phyloP scores from a whole-genome alignment of 1,140 invertebrate species.

The Apis laboriosa region DNA sequence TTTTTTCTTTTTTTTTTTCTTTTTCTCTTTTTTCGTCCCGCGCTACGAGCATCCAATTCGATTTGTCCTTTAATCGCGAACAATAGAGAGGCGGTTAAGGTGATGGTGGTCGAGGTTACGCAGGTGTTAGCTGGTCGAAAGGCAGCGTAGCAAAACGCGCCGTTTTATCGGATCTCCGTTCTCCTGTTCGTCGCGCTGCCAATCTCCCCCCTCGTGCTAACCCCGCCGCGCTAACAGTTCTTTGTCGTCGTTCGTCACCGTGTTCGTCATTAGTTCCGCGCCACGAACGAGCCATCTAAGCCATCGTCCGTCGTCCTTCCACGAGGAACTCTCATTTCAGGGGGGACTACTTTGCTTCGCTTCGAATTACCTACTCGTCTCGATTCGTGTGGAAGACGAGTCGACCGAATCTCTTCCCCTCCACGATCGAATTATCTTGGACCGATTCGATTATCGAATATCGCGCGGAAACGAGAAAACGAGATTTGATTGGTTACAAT shows the following conservation, averaged over 20 bases:
- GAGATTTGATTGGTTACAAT: too few species aligned
- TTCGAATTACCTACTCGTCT: not conserved
- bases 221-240: slow-evolving; percentile 42
- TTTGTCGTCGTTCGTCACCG: slow-evolving; percentile 59
- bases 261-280: slow-evolving; percentile 75
- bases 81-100: not conserved
- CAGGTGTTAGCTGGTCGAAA: slow-evolving; percentile 39
- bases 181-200: slow-evolving; percentile 3
- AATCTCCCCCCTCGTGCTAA: slow-evolving; percentile 36
- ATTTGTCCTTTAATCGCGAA: slow-evolving; percentile 38
- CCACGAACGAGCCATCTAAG: slow-evolving; percentile 59
- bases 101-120: not conserved
- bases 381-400: too few species aligned
- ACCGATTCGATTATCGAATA: too few species aligned
- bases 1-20: too few species aligned
- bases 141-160: slow-evolving; percentile 29
- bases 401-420: too few species aligned
- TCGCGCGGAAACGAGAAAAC: too few species aligned
- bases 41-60: not conserved
- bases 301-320: slow-evolving; percentile 27
- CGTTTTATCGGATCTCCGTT: slow-evolving; percentile 40
- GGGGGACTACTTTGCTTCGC: not conserved
- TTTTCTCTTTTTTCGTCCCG: not conserved
- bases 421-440: not conserved
- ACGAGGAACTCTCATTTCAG: not conserved